Evolutionary conservation across 2,797 vertebrate genomes (phyloP), one percentile per base, ranked within the genome.

Genomic region (Tadarida brasiliensis): DNA sequence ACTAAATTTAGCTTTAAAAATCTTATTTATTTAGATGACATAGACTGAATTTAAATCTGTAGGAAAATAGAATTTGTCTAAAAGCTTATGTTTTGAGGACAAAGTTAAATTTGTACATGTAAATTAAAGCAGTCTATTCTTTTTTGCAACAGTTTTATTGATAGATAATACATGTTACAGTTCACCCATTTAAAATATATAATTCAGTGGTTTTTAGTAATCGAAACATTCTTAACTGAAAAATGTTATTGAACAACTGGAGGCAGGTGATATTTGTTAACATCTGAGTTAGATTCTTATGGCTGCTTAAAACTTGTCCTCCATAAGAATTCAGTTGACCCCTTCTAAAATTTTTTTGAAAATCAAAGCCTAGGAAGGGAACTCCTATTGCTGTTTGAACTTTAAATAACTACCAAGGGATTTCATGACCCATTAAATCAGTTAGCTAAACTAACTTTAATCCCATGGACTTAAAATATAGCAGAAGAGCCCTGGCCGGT

Each of bases 361-460:
- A 82, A 82, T 54, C 5, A 5, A 81, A 95, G 11, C 68, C 7
- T 73, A 74, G 11, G 26, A 68, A 77, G 22, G 56, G 11, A 81
- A 71, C 22, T 86, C 10, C 14, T 35, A 2, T 11, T 54, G 33
- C 15, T 74, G 4, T 87, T 56, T 61, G 61, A 83, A 77, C n/a
- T 85, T 35, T 20, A 74, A 84, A 44, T 73, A 87, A 56, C 63
- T 33, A 33, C 19, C 24, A 2, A 67, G 65, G 26, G 67, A 54
- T 90, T 92, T 89, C 44, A 47, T 82, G 82, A 74, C 82, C 85
- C 33, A 35, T 51, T 74, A 74, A 76, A 22, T 73, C 74, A 80
- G n/a, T 85, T 54, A 44, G 54, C 67, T 81, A 76, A 67, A 86
- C 11, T 11, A 59, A 92, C 44, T 61, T 94, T 11, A 57, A 47